Evolutionary conservation across 1,140 invertebrate genomes (phyloP).

Genomic region (Brachionus rubens): DNA sequence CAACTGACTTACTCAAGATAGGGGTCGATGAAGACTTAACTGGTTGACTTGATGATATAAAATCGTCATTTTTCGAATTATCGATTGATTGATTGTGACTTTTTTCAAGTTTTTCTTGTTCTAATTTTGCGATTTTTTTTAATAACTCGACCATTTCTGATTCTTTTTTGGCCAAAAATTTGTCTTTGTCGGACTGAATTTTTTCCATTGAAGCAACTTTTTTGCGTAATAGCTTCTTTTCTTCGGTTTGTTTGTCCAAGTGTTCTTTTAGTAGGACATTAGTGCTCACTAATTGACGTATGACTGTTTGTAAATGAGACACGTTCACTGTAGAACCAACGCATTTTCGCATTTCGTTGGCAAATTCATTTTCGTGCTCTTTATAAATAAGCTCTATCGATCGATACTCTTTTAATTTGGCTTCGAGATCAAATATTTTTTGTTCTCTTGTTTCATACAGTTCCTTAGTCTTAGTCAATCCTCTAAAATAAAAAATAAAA

Average conservation of each 20-base stretch:
- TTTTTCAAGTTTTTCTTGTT: background rate
- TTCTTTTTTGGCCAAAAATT: conserved; percentile 42
- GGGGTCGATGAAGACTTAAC: background rate
- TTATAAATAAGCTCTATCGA: conserved; percentile 37
- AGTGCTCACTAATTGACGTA: conserved; percentile 28
- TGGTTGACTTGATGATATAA: background rate
- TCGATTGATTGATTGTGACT: no score
- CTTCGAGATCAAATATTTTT: conserved; percentile 33
- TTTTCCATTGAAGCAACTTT: conserved; percentile 16
- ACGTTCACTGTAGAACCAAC: background rate
- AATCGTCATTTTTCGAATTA: background rate
- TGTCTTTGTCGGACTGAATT: conserved; percentile 11
- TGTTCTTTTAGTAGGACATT: conserved; percentile 34
- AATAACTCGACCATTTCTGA: background rate
- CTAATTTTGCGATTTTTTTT: background rate
- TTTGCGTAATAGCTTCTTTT: conserved; percentile 19
- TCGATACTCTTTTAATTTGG: conserved; percentile 25
- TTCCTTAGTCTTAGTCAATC: background rate
- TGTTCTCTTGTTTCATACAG: conserved; percentile 18
- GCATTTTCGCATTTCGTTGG: conserved; percentile 27
- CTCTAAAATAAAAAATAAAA: background rate
- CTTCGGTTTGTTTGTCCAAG: conserved; percentile 28
- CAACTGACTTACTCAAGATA: background rate
- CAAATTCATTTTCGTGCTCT: conserved; percentile 11
- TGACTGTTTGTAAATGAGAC: conserved; percentile 34